Conservation (phyloP, 2,888 invertebrate species). For the Drosophila mayaguana region DNA sequence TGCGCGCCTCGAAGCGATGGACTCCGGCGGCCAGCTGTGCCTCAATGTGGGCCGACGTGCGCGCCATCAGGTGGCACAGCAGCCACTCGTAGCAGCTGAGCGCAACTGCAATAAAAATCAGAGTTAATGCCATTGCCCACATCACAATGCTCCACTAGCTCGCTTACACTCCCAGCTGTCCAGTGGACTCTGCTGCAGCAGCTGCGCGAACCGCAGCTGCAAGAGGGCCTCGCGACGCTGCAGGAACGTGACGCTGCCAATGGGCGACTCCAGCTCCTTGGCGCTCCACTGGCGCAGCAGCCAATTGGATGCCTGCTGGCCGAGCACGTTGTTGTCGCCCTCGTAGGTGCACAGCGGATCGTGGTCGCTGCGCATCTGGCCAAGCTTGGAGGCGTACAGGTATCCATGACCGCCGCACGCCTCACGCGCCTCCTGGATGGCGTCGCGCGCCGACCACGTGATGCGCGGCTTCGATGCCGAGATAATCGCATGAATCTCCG, state of each 20-base stretch:
- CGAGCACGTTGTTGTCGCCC: conserved; percentile 96
- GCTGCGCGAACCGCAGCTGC: conserved; percentile 54
- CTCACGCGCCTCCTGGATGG: conserved; percentile 93
- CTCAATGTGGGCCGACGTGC: conserved; percentile 88
- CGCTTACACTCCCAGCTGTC: conserved; percentile 81
- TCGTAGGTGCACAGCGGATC: conserved; percentile 97
- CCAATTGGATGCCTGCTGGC: conserved; percentile 96
- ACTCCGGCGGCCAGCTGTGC: conserved; percentile 86
- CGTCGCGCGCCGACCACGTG: conserved; percentile 91
- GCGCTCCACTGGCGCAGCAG: conserved; percentile 89
- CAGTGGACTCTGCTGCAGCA: conserved; percentile 46
- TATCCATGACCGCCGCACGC: conserved; percentile 96
- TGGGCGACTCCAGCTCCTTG: conserved; percentile 87
- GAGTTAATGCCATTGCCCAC: neutral
- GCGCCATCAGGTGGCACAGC: conserved; percentile 91
- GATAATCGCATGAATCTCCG: conserved; percentile 89
- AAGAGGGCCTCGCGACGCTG: conserved; percentile 86
- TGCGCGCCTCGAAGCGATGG: conserved; percentile 91
- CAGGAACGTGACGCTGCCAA: conserved; percentile 90
- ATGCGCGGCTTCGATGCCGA: conserved; percentile 89
- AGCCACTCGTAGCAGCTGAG: conserved; percentile 93
- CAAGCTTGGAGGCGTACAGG: conserved; percentile 90
- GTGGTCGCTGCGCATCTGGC: conserved; percentile 93
- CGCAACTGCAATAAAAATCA: conserved; percentile 87
- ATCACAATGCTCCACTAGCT: neutral